Evolutionary conservation across 2,888 invertebrate genomes (phyloP).

Genomic region (Pomacea canaliculata): DNA sequence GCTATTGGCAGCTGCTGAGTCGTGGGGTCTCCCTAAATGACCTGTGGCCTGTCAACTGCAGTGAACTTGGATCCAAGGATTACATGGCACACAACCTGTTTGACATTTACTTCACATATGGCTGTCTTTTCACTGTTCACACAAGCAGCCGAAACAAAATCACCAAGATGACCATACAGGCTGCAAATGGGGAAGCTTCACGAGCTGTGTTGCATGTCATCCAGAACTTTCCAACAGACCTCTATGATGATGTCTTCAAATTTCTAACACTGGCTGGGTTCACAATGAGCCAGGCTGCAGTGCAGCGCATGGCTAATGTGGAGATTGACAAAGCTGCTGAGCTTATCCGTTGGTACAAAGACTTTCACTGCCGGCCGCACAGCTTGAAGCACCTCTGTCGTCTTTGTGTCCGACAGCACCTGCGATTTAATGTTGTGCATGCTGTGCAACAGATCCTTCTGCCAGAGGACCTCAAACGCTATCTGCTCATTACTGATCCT

Average conservation of each 20-base stretch:
- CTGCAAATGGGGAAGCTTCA: slow-evolving; percentile 27
- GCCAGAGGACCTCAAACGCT: slow-evolving; percentile 26
- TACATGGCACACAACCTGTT: slow-evolving; percentile 29
- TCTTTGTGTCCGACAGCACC: slow-evolving; percentile 20
- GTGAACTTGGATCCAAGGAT: slow-evolving; percentile 27
- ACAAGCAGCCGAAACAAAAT: slow-evolving; percentile 29
- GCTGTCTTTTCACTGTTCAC: slow-evolving; percentile 29
- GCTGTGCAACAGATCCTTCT: slow-evolving; percentile 24
- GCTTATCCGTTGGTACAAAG: slow-evolving; percentile 29
- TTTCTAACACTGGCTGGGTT: slow-evolving; percentile 27
- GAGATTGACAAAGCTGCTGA: slow-evolving; percentile 29
- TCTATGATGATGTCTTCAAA: slow-evolving; percentile 30
- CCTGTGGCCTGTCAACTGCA: slow-evolving; percentile 30
- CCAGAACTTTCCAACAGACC: slow-evolving; percentile 31
- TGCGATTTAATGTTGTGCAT: slow-evolving; percentile 26
- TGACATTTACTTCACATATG: slow-evolving; percentile 30
- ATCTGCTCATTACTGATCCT: slow-evolving; percentile 22
- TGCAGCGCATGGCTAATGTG: slow-evolving; percentile 30
- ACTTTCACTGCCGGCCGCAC: slow-evolving; percentile 28
- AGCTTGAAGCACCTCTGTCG: slow-evolving; percentile 28
- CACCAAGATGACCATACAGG: slow-evolving; percentile 31
- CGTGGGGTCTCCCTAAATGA: slow-evolving; percentile 24
- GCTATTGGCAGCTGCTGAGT: slow-evolving; percentile 26
- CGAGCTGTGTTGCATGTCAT: slow-evolving; percentile 29
- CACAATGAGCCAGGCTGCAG: slow-evolving; percentile 23